Evolutionary conservation across 2,797 vertebrate genomes (phyloP), one percentile per base, ranked within the genome.

Genomic region (Anniella stebbinsi): DNA sequence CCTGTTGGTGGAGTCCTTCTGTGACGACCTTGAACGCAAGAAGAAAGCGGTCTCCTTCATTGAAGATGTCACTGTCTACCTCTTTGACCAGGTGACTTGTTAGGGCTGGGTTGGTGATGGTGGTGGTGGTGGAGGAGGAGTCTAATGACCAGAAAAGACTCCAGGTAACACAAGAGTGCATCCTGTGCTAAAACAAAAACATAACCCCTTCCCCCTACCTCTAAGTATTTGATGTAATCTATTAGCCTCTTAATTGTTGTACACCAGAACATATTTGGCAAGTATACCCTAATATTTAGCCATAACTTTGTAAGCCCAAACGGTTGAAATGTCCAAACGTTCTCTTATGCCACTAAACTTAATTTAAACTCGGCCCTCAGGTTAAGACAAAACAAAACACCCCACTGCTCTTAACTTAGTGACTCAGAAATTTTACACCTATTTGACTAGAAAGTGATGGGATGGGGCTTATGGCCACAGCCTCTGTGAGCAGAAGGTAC

Each of bases 11-110:
- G 93, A 97, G 13, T 92, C 97, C 91, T 95, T 96, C 92, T 96
- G 97, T 0, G 98, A 98, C 23, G 98, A 98, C 93, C 96, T 98
- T 17, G 98, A 98, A 8, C 96, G 96, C 93, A 98, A 98, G 97
- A 99, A 98, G 96, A 99, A 99, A 94, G 98, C 98, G 0, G 99
- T 99, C 92, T 99, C 99, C 45, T 99, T 99, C 95, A 99, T 98
- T 0, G 99, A 99, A 0, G 98, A 99, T 0, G 99, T 99, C 93
- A 99, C 99, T 0, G 98, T 99, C 95, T 99, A 99, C 95, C 97
- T 99, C 95, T 99, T 99, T 0, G 98, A 99, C 96, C 98, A 99
- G 98, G 99, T 99, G 94, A 92, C 17, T 0, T 41, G 76, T 30
- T 75, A 1, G 0, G 1, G n/a, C 60, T 60, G 63, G 63, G 72